Evolutionary conservation across 64 coral and sea anemone genomes (phyloP), one percentile per base, ranked within the genome.

Genomic region (Trachythela sp.): DNA sequence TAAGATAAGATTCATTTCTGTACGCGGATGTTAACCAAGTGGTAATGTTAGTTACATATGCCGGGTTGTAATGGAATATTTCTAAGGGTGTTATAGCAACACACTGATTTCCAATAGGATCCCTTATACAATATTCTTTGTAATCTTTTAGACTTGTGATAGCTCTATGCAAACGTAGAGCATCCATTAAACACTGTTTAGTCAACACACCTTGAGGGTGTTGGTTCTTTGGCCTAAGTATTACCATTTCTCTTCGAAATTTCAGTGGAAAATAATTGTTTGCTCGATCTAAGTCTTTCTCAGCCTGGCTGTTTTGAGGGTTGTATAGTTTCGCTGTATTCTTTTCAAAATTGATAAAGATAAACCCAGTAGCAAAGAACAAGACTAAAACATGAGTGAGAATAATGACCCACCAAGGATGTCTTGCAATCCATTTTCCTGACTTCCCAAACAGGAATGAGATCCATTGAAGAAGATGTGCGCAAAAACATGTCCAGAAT

Each of bases 231-330:
- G 91, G 60, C 52, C 84, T 86, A 17, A 95, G 60, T 22, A 95
- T 86, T 14, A 95, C 51, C 17, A 86, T 41, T 77, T 95, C 89
- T 35, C 85, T 48, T 24, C 94, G 85, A 24, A 93, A 76, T 41
- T 95, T 92, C n/a, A 93, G 64, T 26, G 54, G 41, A 76, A 93
- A 95, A 70, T 93, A 85, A 20, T 91, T 64, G 14, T 91, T 75
- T 43, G 88, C 94, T 48, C 86, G 93, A 39, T 88, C n/a, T 8
- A 95, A 48, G 39, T 95, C 89, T 29, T 90, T 90, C 77, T 89
- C 67, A 18, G 88, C 85, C 88, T 93, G 45, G 50, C 94, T 93
- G 15, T 90, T 42, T 64, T 95, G 94, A 36, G 94, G 94, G 17
- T 91, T 71, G 77, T 92, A 95, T 32, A 93, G 36, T 37, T 95